Evolutionary conservation across 1,140 invertebrate genomes (phyloP).

Genomic region (Drosophila aff.): DNA sequence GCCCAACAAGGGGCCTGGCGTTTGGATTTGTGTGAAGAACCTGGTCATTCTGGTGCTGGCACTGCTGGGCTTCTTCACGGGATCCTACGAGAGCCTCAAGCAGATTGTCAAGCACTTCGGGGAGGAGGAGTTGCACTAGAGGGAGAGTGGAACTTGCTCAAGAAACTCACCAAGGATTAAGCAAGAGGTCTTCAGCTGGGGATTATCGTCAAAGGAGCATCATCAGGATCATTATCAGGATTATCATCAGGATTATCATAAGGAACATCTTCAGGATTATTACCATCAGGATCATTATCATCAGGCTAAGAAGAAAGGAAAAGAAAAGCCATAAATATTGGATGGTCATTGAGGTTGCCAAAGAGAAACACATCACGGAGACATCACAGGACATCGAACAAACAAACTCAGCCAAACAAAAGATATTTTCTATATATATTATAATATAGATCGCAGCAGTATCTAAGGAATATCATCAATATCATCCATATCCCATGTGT

Average conservation of each 20-base stretch:
- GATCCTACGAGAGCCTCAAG: slow-evolving; percentile 90
- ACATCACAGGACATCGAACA: background rate
- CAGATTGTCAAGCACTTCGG: slow-evolving; percentile 86
- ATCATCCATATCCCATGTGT: background rate
- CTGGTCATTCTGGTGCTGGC: slow-evolving; percentile 88
- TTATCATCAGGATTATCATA: background rate
- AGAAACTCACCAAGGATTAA: background rate
- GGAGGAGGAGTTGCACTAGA: slow-evolving; percentile 53
- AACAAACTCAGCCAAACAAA: background rate
- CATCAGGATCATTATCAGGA: background rate
- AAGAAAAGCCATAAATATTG: background rate
- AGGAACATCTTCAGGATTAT: background rate
- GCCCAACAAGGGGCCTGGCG: slow-evolving; percentile 85
- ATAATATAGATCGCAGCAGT: background rate
- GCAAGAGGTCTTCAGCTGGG: background rate
- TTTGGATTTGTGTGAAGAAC: slow-evolving; percentile 87
- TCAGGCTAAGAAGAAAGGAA: background rate
- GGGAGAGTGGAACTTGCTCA: background rate
- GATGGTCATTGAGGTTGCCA: background rate
- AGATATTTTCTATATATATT: background rate
- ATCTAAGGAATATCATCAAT: background rate
- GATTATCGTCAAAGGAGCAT: background rate
- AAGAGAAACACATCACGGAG: background rate
- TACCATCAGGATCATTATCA: background rate
- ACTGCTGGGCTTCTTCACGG: slow-evolving; percentile 89